A percentile compares a stretch with the other conserved stretches of the same genome.
These are phyloP conservation scores for Mystacides longicornis DNA, from an alignment of 2,888 invertebrate species.

Conservation along the genomic window DNA sequence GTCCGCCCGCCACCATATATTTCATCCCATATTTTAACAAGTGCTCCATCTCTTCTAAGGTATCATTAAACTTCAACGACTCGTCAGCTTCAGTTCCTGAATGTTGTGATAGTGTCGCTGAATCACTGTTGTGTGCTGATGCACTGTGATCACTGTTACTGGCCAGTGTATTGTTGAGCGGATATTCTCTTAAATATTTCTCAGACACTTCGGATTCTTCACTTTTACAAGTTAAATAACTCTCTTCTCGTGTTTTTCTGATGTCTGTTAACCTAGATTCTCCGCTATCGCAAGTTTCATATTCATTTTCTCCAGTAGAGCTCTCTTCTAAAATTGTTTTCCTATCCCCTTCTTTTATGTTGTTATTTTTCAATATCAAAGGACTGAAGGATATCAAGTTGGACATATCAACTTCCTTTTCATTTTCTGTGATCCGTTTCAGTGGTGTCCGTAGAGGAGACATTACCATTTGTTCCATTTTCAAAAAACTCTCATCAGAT, in stretches of 20 bases:
- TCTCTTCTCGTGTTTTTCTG: neutral
- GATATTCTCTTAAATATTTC: neutral
- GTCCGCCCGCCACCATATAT: conserved; percentile 21
- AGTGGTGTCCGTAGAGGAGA: conserved; percentile 5
- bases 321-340: too few relatives aligned
- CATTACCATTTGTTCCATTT: conserved; percentile 20
- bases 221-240: conserved; percentile 11
- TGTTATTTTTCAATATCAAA: neutral
- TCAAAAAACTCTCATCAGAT: conserved; percentile 24
- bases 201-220: conserved; percentile 3
- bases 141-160: neutral
- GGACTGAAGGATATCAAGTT: conserved; percentile 13
- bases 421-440: conserved; percentile 3
- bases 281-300: conserved; percentile 6
- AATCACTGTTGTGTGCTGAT: neutral
- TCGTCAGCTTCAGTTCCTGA: conserved; percentile 7
- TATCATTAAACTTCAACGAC: conserved; percentile 35
- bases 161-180: conserved; percentile 7
- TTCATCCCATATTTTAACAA: conserved; percentile 36
- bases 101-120: neutral
- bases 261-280: conserved; percentile 3
- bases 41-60: conserved; percentile 40
- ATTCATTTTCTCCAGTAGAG: neutral
- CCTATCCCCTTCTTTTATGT: neutral
- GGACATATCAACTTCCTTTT: neutral